Percentiles rank a stretch among this genome's conserved stretches.
Conservation (phyloP, 2,888 invertebrate genomes). For the Rhaphigaster nebulosa region DNA sequence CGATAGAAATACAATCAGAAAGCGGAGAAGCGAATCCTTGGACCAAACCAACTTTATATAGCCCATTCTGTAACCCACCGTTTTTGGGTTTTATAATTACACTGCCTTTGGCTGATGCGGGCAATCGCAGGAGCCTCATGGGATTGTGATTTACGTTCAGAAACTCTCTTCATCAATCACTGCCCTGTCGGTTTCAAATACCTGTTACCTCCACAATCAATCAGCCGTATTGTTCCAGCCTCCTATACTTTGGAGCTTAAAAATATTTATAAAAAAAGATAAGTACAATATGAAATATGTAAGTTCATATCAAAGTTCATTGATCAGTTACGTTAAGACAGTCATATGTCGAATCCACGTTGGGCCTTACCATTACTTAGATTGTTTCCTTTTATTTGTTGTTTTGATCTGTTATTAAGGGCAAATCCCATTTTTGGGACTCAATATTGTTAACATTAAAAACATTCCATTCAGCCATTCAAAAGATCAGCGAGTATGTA, state of each 20-base stretch:
- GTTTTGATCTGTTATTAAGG: too few species aligned
- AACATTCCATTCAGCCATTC: too few species aligned
- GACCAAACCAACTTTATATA: background rate
- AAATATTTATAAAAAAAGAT: background rate
- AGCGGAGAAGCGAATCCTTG: background rate
- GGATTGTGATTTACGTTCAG: slow-evolving; percentile 13
- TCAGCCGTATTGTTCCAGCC: slow-evolving; percentile 43
- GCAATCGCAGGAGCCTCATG: background rate
- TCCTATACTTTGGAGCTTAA: background rate
- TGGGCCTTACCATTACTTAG: too few species aligned
- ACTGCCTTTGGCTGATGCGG: background rate
- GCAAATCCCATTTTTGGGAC: too few species aligned
- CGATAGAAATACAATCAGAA: background rate
- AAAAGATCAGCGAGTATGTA: too few species aligned
- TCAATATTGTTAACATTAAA: too few species aligned
- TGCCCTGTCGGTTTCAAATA: slow-evolving; percentile 30
- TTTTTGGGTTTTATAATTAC: slow-evolving; percentile 15
- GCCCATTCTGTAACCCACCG: background rate
- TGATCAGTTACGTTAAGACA: too few species aligned
- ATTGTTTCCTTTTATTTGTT: too few species aligned
- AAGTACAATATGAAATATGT: background rate
- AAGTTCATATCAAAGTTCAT: background rate
- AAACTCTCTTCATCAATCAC: slow-evolving; percentile 46
- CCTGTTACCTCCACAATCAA: slow-evolving; percentile 35
- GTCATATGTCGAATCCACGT: too few species aligned